Evolutionary conservation across 2,888 invertebrate genomes (phyloP).

Genomic region (Podabrus alpinus): DNA sequence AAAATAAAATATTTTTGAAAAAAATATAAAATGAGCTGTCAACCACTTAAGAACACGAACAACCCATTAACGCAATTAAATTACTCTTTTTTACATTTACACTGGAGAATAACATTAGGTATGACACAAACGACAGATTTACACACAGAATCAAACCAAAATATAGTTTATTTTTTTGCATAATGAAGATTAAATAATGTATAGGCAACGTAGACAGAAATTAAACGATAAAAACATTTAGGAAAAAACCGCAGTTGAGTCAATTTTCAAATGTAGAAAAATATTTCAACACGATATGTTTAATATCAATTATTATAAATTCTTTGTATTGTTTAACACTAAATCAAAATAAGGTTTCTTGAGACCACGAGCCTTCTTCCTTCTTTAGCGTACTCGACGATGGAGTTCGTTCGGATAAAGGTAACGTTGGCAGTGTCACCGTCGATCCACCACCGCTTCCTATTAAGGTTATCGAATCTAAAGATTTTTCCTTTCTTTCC

Average conservation of each 20-base stretch:
- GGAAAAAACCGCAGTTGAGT: constrained; percentile 13
- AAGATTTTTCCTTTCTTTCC: constrained; percentile 17
- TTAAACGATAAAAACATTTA: constrained; percentile 8
- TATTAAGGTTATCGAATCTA: constrained; percentile 22
- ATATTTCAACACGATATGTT: constrained; percentile 32
- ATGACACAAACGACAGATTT: constrained; percentile 1
- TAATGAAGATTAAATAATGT: neutral
- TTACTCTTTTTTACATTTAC: neutral
- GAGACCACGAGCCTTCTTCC: constrained; percentile 67
- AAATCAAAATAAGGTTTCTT: constrained; percentile 77
- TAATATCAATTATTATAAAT: constrained; percentile 14
- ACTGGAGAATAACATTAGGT: neutral
- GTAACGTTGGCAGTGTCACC: constrained; percentile 39
- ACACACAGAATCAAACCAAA: neutral
- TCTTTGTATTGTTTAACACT: constrained; percentile 20
- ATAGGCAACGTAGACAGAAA: constrained; percentile 17
- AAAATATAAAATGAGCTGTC: neutral
- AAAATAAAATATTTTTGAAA: neutral
- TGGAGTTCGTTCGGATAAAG: constrained; percentile 49
- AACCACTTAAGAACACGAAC: neutral
- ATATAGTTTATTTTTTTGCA: neutral
- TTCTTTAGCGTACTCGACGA: constrained; percentile 49
- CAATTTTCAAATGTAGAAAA: constrained; percentile 28
- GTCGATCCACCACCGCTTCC: constrained; percentile 25
- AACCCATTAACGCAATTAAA: neutral